These are phyloP conservation scores for Dendropsophus ebraccatus DNA, from an alignment of 2,113 vertebrate species.

Conservation along the genomic window DNA sequence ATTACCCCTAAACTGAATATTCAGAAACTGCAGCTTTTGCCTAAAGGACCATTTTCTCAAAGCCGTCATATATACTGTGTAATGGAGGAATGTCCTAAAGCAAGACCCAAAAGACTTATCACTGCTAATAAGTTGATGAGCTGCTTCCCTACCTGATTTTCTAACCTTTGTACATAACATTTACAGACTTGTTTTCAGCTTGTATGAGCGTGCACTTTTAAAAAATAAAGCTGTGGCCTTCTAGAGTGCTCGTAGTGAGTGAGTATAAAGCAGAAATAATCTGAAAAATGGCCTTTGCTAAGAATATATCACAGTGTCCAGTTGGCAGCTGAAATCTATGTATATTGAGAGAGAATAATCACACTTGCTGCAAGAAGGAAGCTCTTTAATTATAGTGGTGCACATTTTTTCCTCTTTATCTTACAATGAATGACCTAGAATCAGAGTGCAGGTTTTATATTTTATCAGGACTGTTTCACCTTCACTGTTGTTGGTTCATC, in stretches of 20 bases:
- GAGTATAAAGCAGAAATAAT: not conserved
- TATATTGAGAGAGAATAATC: not conserved
- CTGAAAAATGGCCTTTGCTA: not conserved
- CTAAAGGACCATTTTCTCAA: not conserved
- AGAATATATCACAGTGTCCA: not conserved
- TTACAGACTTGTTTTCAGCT: constrained; percentile 23
- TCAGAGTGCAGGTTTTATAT: not conserved
- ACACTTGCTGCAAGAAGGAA: not conserved
- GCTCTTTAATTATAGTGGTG: not conserved
- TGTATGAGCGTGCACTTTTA: constrained; percentile 32
- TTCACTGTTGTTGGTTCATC: not conserved
- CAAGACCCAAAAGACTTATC: not conserved
- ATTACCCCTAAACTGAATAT: not conserved
- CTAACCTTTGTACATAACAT: constrained; percentile 55
- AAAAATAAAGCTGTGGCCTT: constrained; percentile 55
- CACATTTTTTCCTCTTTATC: not conserved
- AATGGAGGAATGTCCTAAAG: constrained; percentile 9
- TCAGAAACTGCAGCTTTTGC: not conserved
- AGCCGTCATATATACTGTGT: not conserved
- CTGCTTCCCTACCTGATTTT: constrained; percentile 41
- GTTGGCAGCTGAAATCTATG: not conserved
- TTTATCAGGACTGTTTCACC: not conserved
- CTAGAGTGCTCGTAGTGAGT: not conserved
- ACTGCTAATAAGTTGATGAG: not conserved
- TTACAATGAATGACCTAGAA: not conserved